Base-by-base conservation (phyloP, 2,113 vertebrate species). In the Tenebrosternarchus preto region DNA sequence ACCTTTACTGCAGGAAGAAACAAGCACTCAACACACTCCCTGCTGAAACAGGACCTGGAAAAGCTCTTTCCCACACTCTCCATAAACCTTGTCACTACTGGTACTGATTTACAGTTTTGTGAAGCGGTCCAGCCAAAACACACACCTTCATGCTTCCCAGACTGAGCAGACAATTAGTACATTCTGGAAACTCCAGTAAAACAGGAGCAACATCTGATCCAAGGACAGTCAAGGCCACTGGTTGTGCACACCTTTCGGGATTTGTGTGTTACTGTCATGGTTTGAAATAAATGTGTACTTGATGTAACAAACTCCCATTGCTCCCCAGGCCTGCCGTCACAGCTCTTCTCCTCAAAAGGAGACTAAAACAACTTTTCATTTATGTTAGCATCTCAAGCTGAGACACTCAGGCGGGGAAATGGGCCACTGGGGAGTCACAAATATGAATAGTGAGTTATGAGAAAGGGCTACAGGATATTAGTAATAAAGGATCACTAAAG, bases 391-490 rank as follows among this genome's bases (percentile, higher is more conserved):
- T 77, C 77, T 78, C 70, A 75, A 70, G 82, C 80, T 80, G 71
- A 77, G 71, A 55, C 82, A 80, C 80, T 83, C 73, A 83, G 84
- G 88, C 89, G 85, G 81, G 79, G 76, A 80, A 77, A 85, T 77
- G 73, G 76, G 67, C 80, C 79, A 84, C 11, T 46, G 83, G 79
- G 70, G 78, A 86, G 82, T 83, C 85, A 80, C 81, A 80, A 87
- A 86, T 87, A 88, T 84, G 83, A 82, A 83, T 27, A 64, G 25
- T 73, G 86, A 88, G 85, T 88, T 91, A 90, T 89, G 88, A 87
- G 80, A 78, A 63, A 78, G 81, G 84, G 82, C 86, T 83, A 78
- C 80, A 88, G 88, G 88, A 91, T 90, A 90, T 90, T 89, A 86
- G 86, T 87, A 89, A 90, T 90, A 88, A 89, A 87, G 86, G 79